These are phyloP conservation scores for Stenoptilia bipunctidactyla DNA, from an alignment of 2,888 invertebrate genomes.

Conservation along the genomic window DNA sequence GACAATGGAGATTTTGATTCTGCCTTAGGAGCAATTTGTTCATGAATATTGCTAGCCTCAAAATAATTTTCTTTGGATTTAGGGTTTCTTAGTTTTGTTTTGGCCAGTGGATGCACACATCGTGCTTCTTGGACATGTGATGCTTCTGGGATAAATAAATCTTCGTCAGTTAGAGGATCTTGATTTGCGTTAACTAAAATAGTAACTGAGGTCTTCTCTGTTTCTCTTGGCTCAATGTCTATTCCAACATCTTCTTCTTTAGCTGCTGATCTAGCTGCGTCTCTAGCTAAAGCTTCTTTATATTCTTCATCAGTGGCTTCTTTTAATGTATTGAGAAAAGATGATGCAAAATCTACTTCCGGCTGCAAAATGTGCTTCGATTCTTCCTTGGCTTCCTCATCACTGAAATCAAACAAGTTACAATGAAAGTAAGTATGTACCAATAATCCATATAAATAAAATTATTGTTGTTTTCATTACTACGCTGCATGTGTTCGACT, in stretches of 20 bases:
- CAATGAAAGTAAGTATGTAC: no score
- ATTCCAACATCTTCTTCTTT: constrained; percentile 17
- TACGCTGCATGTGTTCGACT: no score
- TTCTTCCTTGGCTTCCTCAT: constrained; percentile 24
- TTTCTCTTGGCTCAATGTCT: constrained; percentile 27
- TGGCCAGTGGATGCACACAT: constrained; percentile 26
- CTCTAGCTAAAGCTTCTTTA: constrained; percentile 45
- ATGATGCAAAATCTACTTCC: constrained; percentile 53
- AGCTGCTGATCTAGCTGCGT: constrained; percentile 32
- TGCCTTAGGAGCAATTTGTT: neutral
- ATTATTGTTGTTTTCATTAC: no score
- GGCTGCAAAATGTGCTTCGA: constrained; percentile 47
- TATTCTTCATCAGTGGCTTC: constrained; percentile 56
- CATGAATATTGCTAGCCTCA: neutral
- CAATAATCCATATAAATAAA: no score
- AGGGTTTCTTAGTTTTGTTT: neutral
- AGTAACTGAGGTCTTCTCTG: constrained; percentile 32
- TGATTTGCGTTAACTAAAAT: constrained; percentile 33
- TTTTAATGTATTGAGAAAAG: constrained; percentile 47
- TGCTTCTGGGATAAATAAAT: constrained; percentile 30
- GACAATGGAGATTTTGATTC: no score
- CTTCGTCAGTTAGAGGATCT: constrained; percentile 14
- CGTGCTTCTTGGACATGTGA: constrained; percentile 34
- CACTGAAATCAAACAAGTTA: neutral
- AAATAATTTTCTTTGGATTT: neutral